Evolutionary conservation across 2,113 vertebrate genomes (phyloP), one percentile per base, ranked within the genome.

Genomic region (Bettongia penicillata): DNA sequence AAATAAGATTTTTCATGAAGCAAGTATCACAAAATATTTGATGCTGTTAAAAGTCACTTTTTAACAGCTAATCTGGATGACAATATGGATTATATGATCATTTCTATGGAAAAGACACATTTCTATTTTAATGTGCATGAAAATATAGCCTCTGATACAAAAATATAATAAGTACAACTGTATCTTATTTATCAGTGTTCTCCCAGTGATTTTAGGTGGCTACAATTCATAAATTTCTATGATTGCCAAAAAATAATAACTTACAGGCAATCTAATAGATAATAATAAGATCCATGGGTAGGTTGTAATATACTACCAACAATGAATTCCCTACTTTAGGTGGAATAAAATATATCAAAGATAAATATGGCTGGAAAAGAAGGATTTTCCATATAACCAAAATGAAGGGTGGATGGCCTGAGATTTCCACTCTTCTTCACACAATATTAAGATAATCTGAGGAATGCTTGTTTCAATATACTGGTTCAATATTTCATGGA

Each of bases 161-260:
- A 89, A 8, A 95, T 93, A 68, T 11, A 91, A 51, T 91, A 50
- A 91, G 68, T 93, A n/a, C 37, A 77, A 92, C 51, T 53, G 22
- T n/a, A 19, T n/a, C 31, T 77, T 77, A 16, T 3, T 19, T 77
- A n/a, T 77, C 5, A 77, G n/a, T n/a, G 4, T 77, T 77, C 37
- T 16, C 61, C 31, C 37, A 77, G 12, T 77, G 31, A n/a, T 77
- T 77, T 19, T 77, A 77, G 31, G 37, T 77, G 61, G 4, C 12
- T 77, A 6, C 61, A 77, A 77, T 77, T 77, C 12, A n/a, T 77
- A n/a, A 14, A 77, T n/a, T n/a, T 77, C 37, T n/a, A 31, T 16
- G 37, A 77, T 6, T 5, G 61, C 28, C 0, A 52, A 52, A 95
- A n/a, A 2, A 14, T 55, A 91, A 91, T 22, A 57, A 55, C 4